A percentile compares a stretch with the other conserved stretches of the same genome.
Conservation (phyloP, 23 tunicate species). For the Trididemnum clinides region DNA sequence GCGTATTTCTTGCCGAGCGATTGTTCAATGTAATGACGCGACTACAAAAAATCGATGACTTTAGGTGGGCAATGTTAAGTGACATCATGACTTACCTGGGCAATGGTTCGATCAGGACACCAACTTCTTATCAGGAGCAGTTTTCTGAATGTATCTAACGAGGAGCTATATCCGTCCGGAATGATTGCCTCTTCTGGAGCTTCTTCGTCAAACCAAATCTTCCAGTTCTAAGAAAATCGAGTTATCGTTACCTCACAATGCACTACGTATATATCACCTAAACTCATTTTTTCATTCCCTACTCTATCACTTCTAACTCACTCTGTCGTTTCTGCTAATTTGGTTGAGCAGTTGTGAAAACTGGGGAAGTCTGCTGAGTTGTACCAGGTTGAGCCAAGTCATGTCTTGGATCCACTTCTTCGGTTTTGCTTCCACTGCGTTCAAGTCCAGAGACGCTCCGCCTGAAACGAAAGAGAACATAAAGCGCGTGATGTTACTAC, state of each 20-base stretch:
- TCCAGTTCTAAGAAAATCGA: slow-evolving; percentile 62
- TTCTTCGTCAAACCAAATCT: slow-evolving; percentile 86
- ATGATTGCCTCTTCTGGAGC: slow-evolving; percentile 84
- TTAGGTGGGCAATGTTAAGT: too few relatives aligned
- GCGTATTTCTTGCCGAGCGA: slow-evolving; percentile 75
- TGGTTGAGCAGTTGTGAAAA: slow-evolving; percentile 84
- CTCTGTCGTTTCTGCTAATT: slow-evolving; percentile 80
- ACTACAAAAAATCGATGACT: not conserved
- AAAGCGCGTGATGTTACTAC: not conserved
- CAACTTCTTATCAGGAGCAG: slow-evolving; percentile 75
- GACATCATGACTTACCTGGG: slow-evolving; percentile 47
- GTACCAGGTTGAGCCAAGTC: slow-evolving; percentile 92
- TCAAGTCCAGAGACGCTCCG: slow-evolving; percentile 83
- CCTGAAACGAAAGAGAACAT: slow-evolving; percentile 27
- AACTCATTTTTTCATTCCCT: too few relatives aligned
- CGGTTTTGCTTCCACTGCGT: slow-evolving; percentile 86
- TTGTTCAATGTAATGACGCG: slow-evolving; percentile 78
- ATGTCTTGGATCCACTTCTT: slow-evolving; percentile 94
- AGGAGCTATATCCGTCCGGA: slow-evolving; percentile 81
- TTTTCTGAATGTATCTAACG: slow-evolving; percentile 77
- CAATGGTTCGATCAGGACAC: slow-evolving; percentile 90
- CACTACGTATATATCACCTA: too few relatives aligned
- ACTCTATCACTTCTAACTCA: too few relatives aligned
- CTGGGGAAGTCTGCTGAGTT: slow-evolving; percentile 69
- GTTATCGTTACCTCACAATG: not conserved